Evolutionary conservation across 2,797 vertebrate genomes (phyloP).

Genomic region (Anguilla anguilla): DNA sequence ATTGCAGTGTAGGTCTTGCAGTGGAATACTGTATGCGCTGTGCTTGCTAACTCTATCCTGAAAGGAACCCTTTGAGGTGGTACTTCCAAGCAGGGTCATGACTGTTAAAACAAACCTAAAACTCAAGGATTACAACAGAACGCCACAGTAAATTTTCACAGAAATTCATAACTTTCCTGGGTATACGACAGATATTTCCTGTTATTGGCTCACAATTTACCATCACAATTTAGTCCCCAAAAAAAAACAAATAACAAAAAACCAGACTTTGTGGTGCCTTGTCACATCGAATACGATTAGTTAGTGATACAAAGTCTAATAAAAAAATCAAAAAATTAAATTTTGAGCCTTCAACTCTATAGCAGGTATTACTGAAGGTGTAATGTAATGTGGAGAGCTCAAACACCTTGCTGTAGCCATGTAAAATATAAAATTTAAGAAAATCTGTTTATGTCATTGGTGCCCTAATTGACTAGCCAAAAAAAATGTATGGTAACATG

Average conservation of each 20-base stretch:
- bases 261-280: background rate
- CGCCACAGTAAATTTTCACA: background rate
- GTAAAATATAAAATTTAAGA: too few species aligned
- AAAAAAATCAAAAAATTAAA: background rate
- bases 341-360: background rate
- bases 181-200: background rate
- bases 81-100: background rate
- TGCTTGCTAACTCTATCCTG: background rate
- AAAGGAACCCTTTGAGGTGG: background rate
- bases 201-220: background rate
- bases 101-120: background rate
- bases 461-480: too few species aligned
- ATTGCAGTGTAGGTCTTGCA: background rate
- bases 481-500: too few species aligned
- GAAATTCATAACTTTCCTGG: background rate
- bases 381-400: too few species aligned
- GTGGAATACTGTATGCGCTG: background rate
- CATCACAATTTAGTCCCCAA: background rate
- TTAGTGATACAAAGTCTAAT: background rate
- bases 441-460: too few species aligned
- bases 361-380: too few species aligned
- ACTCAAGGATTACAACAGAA: background rate
- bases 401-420: too few species aligned
- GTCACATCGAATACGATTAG: background rate
- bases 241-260: background rate